A percentile compares a stretch with the other conserved stretches of the same genome.
Evolutionary conservation across 2,888 invertebrate genomes (phyloP).

Genomic region (Epicampocera succincta): DNA sequence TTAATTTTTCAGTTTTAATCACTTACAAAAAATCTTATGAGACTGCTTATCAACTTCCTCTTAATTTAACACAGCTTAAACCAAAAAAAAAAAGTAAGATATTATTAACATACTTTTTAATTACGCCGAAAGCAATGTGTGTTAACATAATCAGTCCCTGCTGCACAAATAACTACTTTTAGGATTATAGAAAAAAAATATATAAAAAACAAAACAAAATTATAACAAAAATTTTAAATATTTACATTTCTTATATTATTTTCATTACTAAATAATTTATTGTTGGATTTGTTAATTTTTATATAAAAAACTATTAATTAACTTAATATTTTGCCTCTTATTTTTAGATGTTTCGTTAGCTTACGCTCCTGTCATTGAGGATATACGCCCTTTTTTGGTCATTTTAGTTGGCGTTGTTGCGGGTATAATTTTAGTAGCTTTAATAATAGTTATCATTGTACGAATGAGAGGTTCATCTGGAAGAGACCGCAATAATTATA

Average conservation of each 20-base stretch:
- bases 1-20: constrained; percentile 77
- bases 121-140: too few relatives aligned
- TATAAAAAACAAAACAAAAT: too few relatives aligned
- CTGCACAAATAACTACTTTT: too few relatives aligned
- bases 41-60: constrained; percentile 59
- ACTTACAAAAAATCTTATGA: constrained; percentile 76
- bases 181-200: too few relatives aligned
- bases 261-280: too few relatives aligned
- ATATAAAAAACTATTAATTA: too few relatives aligned
- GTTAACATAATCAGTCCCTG: too few relatives aligned
- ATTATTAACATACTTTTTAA: background rate
- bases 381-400: constrained; percentile 83
- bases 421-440: constrained; percentile 83
- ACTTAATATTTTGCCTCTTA: background rate
- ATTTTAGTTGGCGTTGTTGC: constrained; percentile 83
- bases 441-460: constrained; percentile 83
- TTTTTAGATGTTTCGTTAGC: constrained; percentile 79
- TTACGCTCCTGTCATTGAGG: constrained; percentile 82
- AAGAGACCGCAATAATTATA: constrained; percentile 81
- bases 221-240: too few relatives aligned
- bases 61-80: constrained; percentile 60
- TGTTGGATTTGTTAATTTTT: too few relatives aligned
- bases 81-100: constrained; percentile 63
- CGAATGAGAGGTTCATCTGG: constrained; percentile 82
- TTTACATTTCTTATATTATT: too few relatives aligned